phyloP scores from a whole-genome alignment of 2,888 invertebrate genomes.

The Odontocolon sp. region DNA sequence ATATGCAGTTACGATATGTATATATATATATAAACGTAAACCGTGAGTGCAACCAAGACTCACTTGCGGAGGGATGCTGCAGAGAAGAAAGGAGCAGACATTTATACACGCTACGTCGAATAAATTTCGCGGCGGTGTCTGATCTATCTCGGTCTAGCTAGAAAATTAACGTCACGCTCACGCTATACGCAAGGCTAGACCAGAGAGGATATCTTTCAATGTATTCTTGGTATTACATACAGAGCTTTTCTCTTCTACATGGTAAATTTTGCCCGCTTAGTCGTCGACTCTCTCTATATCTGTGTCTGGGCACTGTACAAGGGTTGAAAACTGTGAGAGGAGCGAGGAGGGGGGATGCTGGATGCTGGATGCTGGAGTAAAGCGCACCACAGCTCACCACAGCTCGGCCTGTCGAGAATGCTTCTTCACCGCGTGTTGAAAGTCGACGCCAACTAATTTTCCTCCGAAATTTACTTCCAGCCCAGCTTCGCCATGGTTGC shows the following conservation, averaged over 20 bases:
- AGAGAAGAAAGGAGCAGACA: constrained; percentile 27
- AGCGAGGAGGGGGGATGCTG: too few relatives aligned
- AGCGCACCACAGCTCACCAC: not conserved
- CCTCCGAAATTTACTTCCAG: constrained; percentile 46
- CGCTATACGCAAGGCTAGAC: not conserved
- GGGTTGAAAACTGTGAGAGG: too few relatives aligned
- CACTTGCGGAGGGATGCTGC: not conserved
- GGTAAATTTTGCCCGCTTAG: constrained; percentile 7
- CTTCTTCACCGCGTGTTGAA: constrained; percentile 57
- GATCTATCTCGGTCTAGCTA: not conserved
- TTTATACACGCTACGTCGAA: constrained; percentile 48
- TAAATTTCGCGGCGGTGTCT: constrained; percentile 43
- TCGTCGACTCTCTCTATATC: not conserved
- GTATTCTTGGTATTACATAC: too few relatives aligned
- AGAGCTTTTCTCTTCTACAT: not conserved
- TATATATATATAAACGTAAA: too few relatives aligned
- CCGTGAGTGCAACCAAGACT: constrained; percentile 25
- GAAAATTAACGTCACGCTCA: constrained; percentile 36
- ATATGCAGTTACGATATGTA: too few relatives aligned
- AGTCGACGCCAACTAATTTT: constrained; percentile 66
- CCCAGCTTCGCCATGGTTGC: not conserved
- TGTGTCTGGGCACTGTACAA: not conserved
- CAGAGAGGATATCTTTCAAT: not conserved
- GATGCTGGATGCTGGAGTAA: constrained; percentile 31
- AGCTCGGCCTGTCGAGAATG: constrained; percentile 27